Evolutionary conservation across 92 coral and sea anemone genomes (phyloP).

Genomic region (Blastomussa wellsi): DNA sequence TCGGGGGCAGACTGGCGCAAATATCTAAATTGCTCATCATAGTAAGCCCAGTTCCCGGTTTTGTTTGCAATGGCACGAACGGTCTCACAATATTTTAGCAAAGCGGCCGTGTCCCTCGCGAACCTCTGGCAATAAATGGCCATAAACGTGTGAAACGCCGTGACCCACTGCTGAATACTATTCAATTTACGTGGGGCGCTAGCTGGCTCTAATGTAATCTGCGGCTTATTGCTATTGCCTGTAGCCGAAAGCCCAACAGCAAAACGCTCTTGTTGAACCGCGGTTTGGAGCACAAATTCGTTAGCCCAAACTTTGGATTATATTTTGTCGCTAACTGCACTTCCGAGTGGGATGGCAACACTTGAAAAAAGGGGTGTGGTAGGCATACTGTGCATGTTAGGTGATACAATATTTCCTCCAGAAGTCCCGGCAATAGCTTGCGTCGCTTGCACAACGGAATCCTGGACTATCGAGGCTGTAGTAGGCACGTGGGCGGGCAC

Average conservation of each 20-base stretch:
- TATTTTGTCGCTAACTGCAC: conserved; percentile 38
- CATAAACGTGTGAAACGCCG: conserved; percentile 52
- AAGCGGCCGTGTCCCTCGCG: conserved; percentile 21
- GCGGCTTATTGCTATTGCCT: conserved; percentile 31
- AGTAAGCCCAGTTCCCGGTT: conserved; percentile 39
- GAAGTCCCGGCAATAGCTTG: conserved; percentile 30
- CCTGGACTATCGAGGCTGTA: conserved; percentile 20
- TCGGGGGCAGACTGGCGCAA: conserved; percentile 35
- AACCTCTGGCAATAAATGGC: conserved; percentile 34
- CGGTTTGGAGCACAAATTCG: conserved; percentile 26
- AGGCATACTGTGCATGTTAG: conserved; percentile 26
- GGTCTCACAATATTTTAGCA: conserved; percentile 51
- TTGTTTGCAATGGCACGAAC: conserved; percentile 45
- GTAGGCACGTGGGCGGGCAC: conserved; percentile 13
- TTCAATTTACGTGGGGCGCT: conserved; percentile 26
- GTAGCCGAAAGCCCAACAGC: conserved; percentile 18
- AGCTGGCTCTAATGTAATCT: conserved; percentile 40
- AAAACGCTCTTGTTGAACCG: conserved; percentile 13
- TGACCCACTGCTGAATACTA: conserved; percentile 35
- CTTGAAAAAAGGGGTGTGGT: conserved; percentile 44
- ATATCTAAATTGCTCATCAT: conserved; percentile 34
- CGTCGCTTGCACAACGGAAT: conserved; percentile 30
- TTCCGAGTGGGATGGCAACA: conserved; percentile 34
- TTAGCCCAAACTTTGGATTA: conserved; percentile 46
- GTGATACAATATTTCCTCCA: conserved; percentile 24